phyloP scores from a whole-genome alignment of 2,797 vertebrate species.

The Hydrocynus forskahlii region DNA sequence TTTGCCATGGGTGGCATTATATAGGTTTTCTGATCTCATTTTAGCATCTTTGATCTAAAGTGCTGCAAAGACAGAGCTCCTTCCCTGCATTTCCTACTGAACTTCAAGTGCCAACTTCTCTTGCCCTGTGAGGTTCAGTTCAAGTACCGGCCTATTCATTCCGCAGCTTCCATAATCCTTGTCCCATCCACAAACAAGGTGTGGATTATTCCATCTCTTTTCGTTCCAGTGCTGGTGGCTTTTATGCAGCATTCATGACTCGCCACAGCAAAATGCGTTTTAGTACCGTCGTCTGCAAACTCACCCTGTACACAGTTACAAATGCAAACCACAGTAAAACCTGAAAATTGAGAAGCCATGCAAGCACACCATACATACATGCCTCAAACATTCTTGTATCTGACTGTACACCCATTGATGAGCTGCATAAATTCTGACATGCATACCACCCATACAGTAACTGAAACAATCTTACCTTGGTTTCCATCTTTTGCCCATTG shows the following conservation, averaged over 20 bases:
- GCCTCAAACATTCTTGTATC: not conserved
- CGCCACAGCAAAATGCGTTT: slow-evolving; percentile 87
- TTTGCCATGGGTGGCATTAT: not conserved
- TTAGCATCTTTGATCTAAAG: not conserved
- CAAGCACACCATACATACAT: not conserved
- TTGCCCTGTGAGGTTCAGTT: slow-evolving; percentile 25
- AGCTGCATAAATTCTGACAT: not conserved
- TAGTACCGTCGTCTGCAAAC: slow-evolving; percentile 93
- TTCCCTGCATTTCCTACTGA: not conserved
- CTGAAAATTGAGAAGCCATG: not conserved
- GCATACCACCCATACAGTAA: not conserved
- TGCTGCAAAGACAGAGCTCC: not conserved
- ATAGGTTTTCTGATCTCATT: not conserved
- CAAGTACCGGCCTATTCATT: slow-evolving; percentile 61
- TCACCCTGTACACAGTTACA: slow-evolving; percentile 80
- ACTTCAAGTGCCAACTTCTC: not conserved
- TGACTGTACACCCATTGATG: not conserved
- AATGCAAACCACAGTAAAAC: not conserved
- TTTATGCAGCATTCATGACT: slow-evolving; percentile 88
- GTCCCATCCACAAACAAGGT: slow-evolving; percentile 85
- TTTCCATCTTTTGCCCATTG: slow-evolving; percentile 90
- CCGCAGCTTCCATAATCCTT: slow-evolving; percentile 76
- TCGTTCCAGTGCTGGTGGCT: slow-evolving; percentile 85
- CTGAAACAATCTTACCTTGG: slow-evolving; percentile 77
- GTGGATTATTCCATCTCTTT: slow-evolving; percentile 86